A percentile compares a stretch with the other conserved stretches of the same genome.
Evolutionary conservation across 2,888 invertebrate species (phyloP).

Genomic region (Slavum lentiscoides): DNA sequence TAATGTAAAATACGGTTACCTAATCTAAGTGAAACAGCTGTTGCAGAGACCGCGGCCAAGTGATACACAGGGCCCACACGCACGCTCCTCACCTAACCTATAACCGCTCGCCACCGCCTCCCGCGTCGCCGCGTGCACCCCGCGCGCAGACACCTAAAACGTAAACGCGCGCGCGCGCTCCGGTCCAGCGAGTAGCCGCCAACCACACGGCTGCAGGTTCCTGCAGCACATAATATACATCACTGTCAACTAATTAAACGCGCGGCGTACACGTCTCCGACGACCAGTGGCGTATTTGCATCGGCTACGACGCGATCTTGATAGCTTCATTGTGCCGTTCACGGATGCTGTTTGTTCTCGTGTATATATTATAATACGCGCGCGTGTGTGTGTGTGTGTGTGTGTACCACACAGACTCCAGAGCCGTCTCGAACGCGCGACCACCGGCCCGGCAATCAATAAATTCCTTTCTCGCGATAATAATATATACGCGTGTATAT

Average conservation of each 20-base stretch:
- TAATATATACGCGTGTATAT: too few relatives aligned
- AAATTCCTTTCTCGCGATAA: slow-evolving; percentile 3
- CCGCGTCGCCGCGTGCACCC: too few relatives aligned
- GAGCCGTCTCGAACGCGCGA: background rate
- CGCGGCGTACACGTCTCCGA: slow-evolving; percentile 1
- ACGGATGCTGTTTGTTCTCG: background rate
- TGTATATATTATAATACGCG: background rate
- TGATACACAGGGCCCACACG: too few relatives aligned
- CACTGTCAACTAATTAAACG: slow-evolving; percentile 50
- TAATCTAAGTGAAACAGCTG: too few relatives aligned
- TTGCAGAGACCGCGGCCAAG: too few relatives aligned
- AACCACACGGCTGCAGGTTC: too few relatives aligned
- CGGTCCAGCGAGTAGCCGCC: too few relatives aligned
- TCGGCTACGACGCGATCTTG: slow-evolving; percentile 36
- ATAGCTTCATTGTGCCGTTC: slow-evolving; percentile 40
- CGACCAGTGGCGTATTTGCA: slow-evolving; percentile 31
- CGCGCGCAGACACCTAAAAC: too few relatives aligned
- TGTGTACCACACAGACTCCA: background rate
- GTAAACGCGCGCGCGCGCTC: too few relatives aligned
- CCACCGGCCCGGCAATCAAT: background rate
- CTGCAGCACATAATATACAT: slow-evolving; percentile 24
- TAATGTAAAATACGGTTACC: too few relatives aligned
- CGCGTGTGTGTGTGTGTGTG: background rate
- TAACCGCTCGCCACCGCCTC: too few relatives aligned
- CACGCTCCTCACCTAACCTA: too few relatives aligned